Base-by-base conservation (phyloP, 2,888 invertebrate species). In the Myathropa florea region DNA sequence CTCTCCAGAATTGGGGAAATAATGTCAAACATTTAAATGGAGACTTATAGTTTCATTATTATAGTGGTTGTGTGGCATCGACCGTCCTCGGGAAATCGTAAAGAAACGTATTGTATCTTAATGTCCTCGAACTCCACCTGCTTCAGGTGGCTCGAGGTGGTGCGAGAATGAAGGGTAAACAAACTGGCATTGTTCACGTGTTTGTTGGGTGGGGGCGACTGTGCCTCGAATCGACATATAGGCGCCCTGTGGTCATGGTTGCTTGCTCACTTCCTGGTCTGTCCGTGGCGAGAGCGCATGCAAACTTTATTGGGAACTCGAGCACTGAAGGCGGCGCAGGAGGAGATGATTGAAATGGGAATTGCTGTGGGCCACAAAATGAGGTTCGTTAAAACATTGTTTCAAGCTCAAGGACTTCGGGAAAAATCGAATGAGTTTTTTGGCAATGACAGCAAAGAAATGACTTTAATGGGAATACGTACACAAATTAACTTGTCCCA, bases 1-100 rank as follows among this genome's bases (percentile, higher is more conserved):
- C 30, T 72, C 28, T 72, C 61, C 53, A 24, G n/a, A 72, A 72
- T 63, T 63, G 55, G 24, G 53, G 53, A 72, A 61, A 28, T 46
- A 46, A 53, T 46, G 26, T 3, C 70, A 36, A 71, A 39, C 18
- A 28, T 57, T 57, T 57, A 23, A 71, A 60, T 71, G 71, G 60
- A 71, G 59, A 39, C 71, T 59, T 28, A 60, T 71, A 59, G 26
- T 59, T 57, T 70, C 24, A 46, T 46, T 46, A 46, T 18, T 18
- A 7, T 46, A 46, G 46, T 46, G 46, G 46, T 46, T 46, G 46
- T n/a, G 18, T n/a, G 46, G 18, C 18, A 18, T 46, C n/a, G 39
- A 39, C 39, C 39, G 39, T 39, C 39, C 39, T 7, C 18, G 18
- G 18, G 46, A 46, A 46, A 18, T 46, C 46, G 46, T 18, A 18